Conservation (phyloP, 2,888 invertebrate species). For the Bugula neritina region DNA sequence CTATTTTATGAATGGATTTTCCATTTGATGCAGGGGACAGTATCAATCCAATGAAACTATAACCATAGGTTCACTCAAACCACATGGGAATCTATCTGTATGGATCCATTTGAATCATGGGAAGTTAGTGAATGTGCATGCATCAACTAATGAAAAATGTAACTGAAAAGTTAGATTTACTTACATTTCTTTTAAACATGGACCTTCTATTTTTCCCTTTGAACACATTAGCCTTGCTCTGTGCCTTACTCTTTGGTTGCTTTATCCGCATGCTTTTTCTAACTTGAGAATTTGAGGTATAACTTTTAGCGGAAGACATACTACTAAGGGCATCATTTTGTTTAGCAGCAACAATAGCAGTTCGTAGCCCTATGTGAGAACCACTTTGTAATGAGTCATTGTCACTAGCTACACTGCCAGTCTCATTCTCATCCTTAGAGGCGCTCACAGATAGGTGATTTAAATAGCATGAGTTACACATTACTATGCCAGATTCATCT, state of each 20-base stretch:
- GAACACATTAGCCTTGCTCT: constrained; percentile 46
- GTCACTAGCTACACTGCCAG: constrained; percentile 20
- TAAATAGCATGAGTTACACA: constrained; percentile 25
- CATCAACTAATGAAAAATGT: too few relatives aligned
- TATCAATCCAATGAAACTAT: too few relatives aligned
- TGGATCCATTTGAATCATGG: too few relatives aligned
- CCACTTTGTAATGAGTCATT: constrained; percentile 1
- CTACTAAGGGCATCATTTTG: background rate
- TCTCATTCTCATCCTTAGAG: constrained; percentile 10
- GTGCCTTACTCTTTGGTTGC: background rate
- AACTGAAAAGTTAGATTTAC: too few relatives aligned
- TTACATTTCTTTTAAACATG: constrained; percentile 63
- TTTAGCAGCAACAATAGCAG: constrained; percentile 24
- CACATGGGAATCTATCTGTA: too few relatives aligned
- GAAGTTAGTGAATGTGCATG: too few relatives aligned
- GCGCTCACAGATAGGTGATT: constrained; percentile 11
- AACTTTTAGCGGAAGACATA: background rate
- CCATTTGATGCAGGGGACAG: too few relatives aligned
- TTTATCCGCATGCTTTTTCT: constrained; percentile 25
- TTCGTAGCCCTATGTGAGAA: constrained; percentile 8
- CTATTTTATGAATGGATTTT: too few relatives aligned
- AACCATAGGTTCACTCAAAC: too few relatives aligned
- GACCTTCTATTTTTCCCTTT: constrained; percentile 71
- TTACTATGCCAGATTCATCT: constrained; percentile 18
- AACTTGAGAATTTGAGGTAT: background rate